These are phyloP conservation scores for Oxyruncus cristatus DNA, from an alignment of 2,113 vertebrate genomes.

Conservation along the genomic window DNA sequence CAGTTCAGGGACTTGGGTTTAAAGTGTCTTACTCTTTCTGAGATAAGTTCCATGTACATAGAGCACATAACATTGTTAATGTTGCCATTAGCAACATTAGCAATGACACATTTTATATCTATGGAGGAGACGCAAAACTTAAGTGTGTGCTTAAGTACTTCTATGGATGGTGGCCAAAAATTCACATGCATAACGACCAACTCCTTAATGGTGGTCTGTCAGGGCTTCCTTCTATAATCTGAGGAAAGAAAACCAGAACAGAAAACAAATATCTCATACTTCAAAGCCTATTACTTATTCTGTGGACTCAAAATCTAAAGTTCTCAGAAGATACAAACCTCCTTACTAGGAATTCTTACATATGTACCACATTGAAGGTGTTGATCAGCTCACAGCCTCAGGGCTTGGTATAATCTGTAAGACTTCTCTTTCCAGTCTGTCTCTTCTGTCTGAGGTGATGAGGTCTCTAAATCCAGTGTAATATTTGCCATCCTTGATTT, in stretches of 20 bases:
- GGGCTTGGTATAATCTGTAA: fast-evolving
- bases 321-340: background rate
- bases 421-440: background rate
- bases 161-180: background rate
- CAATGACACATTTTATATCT: background rate
- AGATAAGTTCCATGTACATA: background rate
- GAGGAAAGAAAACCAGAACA: background rate
- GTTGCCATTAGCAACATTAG: too few species aligned
- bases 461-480: background rate
- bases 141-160: background rate
- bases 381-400: background rate
- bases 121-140: background rate
- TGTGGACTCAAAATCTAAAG: background rate
- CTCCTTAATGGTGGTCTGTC: background rate
- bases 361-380: background rate
- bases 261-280: background rate
- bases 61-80: background rate
- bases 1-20: background rate
- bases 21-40: background rate
- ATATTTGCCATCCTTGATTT: background rate
- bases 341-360: background rate
- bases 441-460: background rate
- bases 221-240: background rate
- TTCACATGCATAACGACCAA: background rate
- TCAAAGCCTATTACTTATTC: background rate